Base-by-base conservation (phyloP, 2,888 invertebrate genomes). In the Julus scanicus region DNA sequence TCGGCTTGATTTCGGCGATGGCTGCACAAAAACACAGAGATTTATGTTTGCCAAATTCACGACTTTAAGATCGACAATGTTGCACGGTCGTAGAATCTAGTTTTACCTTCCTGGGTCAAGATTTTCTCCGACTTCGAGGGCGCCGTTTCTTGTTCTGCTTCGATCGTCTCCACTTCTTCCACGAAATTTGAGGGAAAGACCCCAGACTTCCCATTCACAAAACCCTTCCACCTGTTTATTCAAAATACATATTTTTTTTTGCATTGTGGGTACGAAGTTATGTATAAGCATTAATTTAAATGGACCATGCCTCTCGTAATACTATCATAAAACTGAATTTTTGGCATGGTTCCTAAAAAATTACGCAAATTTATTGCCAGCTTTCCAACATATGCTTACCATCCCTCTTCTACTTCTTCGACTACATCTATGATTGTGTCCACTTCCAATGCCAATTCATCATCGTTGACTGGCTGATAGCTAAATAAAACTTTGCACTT, bases 101-200 rank as follows among this genome's bases (percentile, higher is more conserved):
- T 2, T 4, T 40, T 84, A 84, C 84, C 84, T 84, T 84, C 84
- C 40, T 40, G 84, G 15, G 5, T 84, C n/a, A 84, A n/a, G 9
- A 84, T n/a, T 84, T 40, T 84, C 40, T 84, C 84, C 1, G 84
- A 48, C 13, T 40, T 40, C 20, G 40, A 15, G n/a, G 84, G 84
- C 11, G 37, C 57, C 87, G 29, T 29, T 71, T 71, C 71, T n/a
- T 20, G 71, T 29, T 89, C 86, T 88, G 87, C 86, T 89, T 89
- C 90, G 84, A 89, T 44, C 17, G 90, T 90, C 53, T 90, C 91
- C 39, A 92, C 89, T 89, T 93, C 92, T 91, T 95, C 94, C 63
- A 98, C 98, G 93, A 98, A 99, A 94, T 99, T 99, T 9, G 98
- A 98, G 5, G 98, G 99, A 92, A 98, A 99, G 89, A 98, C 97